Conservation (phyloP, 1,140 invertebrate genomes). For the Drosophila miranda region DNA sequence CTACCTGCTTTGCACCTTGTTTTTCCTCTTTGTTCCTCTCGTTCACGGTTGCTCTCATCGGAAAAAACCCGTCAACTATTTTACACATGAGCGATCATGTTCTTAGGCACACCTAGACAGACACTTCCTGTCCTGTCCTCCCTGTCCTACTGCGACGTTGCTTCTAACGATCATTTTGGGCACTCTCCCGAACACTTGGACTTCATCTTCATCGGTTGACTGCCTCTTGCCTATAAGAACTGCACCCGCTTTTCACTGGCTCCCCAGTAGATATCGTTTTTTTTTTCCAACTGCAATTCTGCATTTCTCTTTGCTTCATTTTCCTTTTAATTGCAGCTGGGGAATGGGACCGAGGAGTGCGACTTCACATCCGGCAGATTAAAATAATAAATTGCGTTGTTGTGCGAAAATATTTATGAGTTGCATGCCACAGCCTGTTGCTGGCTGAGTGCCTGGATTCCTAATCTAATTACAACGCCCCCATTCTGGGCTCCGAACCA, state of each 20-base stretch:
- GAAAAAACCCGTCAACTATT: conserved; percentile 41
- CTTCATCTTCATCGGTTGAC: conserved; percentile 26
- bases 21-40: conserved; percentile 22
- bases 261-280: conserved; percentile 1
- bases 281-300: conserved; percentile 1
- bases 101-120: conserved; percentile 54
- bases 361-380: conserved; percentile 67
- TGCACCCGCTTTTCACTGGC: conserved; percentile 32
- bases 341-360: conserved; percentile 28
- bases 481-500: conserved; percentile 20
- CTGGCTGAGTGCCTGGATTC: not conserved
- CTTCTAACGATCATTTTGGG: conserved; percentile 60
- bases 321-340: conserved; percentile 55
- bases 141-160: conserved; percentile 26
- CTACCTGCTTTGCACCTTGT: conserved; percentile 50
- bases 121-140: conserved; percentile 62
- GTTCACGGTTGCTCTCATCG: conserved; percentile 23
- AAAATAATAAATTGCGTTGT: conserved; percentile 70
- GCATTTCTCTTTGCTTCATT: conserved; percentile 17
- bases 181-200: conserved; percentile 6
- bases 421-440: conserved; percentile 4
- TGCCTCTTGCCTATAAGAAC: conserved; percentile 36
- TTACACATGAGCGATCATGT: conserved; percentile 72
- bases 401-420: conserved; percentile 74
- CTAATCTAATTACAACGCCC: conserved; percentile 63